Evolutionary conservation across 1,140 invertebrate species (phyloP), one percentile per base, ranked within the genome.

Genomic region (Bombus vancouverensis): DNA sequence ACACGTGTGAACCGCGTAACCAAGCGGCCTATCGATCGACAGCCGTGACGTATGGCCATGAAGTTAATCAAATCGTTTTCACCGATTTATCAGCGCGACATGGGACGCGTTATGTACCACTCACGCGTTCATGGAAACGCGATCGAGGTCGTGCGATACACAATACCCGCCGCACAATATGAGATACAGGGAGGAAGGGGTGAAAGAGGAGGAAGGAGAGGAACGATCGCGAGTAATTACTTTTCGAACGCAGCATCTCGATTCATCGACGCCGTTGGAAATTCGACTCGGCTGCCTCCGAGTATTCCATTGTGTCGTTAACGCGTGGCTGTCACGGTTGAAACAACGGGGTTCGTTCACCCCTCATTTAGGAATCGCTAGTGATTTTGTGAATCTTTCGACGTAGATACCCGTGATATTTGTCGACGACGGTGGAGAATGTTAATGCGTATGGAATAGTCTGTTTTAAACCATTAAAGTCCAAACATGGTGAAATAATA

Each of bases 1-100:
- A 90, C 87, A 90, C 85, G 87, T 82, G 90, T 89, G 87, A 85
- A 87, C 83, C 87, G 79, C 59, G 78, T 87, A 84, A 87, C 86
- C 85, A 71, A 76, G 65, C 37, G 37, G 70, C 65, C 62, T 32
- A 65, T 65, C 62, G 65, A 66, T 66, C 65, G 65, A 66, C 34
- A 77, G 2, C 39, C 47, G 72, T 91, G 82, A 91, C 84, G 81
- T 86, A 91, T 89, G 68, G 76, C 53, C 76, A 85, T 86, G 85
- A 86, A 90, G 91, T 91, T 88, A 88, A 92, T 92, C 88, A 88
- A 91, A 90, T 87, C 84, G 88, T 91, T 91, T 90, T 87, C 86
- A 85, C 37, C 87, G 75, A 91, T 91, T 90, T 90, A 88, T 91
- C 85, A 86, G 68, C 32, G 34, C n/a, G 53, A 76, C 72, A 65